Evolutionary conservation across 2,797 vertebrate genomes (phyloP).

Genomic region (Sandelia bainsii): DNA sequence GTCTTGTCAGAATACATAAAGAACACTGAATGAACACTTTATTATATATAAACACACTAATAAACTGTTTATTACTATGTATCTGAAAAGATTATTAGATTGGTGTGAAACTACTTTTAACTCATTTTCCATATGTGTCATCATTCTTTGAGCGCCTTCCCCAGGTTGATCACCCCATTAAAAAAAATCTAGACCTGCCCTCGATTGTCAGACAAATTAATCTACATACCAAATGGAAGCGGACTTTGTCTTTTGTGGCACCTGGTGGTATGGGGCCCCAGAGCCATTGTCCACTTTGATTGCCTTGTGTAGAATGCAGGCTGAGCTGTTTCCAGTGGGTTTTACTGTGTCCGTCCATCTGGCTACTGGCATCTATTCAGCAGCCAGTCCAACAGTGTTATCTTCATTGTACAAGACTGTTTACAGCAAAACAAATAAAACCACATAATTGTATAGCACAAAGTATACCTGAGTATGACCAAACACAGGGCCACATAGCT

Average conservation of each 20-base stretch:
- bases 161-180: too few relatives aligned
- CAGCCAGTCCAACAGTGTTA: slow-evolving; percentile 13
- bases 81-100: too few relatives aligned
- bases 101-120: too few relatives aligned
- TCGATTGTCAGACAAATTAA: too few relatives aligned
- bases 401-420: slow-evolving; percentile 53
- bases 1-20: too few relatives aligned
- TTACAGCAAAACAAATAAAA: slow-evolving; percentile 69
- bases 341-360: slow-evolving; percentile 36
- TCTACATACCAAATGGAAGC: not conserved
- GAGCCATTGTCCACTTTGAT: not conserved
- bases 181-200: too few relatives aligned
- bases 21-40: too few relatives aligned
- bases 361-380: slow-evolving; percentile 30
- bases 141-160: too few relatives aligned
- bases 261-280: not conserved
- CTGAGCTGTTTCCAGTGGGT: not conserved
- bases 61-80: too few relatives aligned
- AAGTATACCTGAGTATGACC: slow-evolving; percentile 65
- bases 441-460: slow-evolving; percentile 56
- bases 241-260: not conserved
- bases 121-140: too few relatives aligned
- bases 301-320: not conserved
- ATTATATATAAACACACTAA: too few relatives aligned
- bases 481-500: slow-evolving; percentile 35